Conservation (phyloP, 2,797 vertebrate genomes). For the Pangasius krempfi region DNA sequence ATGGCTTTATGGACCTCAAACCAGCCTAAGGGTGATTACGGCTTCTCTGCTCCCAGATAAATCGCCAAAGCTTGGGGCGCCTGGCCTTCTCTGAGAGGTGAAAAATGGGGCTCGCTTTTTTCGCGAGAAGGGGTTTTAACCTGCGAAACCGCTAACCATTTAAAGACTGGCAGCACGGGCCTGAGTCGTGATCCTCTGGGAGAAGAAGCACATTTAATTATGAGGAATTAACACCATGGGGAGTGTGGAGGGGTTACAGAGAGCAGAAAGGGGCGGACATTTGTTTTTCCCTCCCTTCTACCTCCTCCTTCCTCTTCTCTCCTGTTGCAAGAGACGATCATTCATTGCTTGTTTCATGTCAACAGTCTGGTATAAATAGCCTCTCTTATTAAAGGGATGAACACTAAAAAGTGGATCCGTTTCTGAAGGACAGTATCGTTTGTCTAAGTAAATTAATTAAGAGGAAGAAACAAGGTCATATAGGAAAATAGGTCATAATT, state of each 20-base stretch:
- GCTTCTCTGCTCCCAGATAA: slow-evolving; percentile 73
- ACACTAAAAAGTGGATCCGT: slow-evolving; percentile 4
- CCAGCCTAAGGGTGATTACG: slow-evolving; percentile 75
- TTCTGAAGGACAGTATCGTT: slow-evolving; percentile 31
- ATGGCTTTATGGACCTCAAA: slow-evolving; percentile 84
- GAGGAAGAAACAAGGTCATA: background rate
- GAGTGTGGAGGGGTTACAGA: slow-evolving; percentile 12
- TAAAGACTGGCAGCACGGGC: slow-evolving; percentile 64
- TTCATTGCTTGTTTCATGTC: slow-evolving; percentile 69
- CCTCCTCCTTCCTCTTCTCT: slow-evolving; percentile 7
- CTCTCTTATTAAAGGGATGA: slow-evolving; percentile 29
- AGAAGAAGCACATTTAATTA: slow-evolving; percentile 68
- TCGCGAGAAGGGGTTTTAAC: slow-evolving; percentile 64
- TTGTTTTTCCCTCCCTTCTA: slow-evolving; percentile 62
- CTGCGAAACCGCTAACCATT: slow-evolving; percentile 63
- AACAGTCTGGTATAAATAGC: slow-evolving; percentile 64
- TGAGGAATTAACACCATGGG: slow-evolving; percentile 33
- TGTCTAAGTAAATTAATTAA: slow-evolving; percentile 66
- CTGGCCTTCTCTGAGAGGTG: slow-evolving; percentile 50
- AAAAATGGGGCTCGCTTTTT: slow-evolving; percentile 65
- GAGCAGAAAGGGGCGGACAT: slow-evolving; percentile 53
- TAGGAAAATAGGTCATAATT: slow-evolving; percentile 42
- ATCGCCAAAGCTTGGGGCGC: slow-evolving; percentile 61
- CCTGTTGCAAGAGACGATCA: slow-evolving; percentile 71
- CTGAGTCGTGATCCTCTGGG: slow-evolving; percentile 61